Evolutionary conservation across 2,888 invertebrate genomes (phyloP), one percentile per base, ranked within the genome.

Genomic region (Hirtodrosophila histrioides): DNA sequence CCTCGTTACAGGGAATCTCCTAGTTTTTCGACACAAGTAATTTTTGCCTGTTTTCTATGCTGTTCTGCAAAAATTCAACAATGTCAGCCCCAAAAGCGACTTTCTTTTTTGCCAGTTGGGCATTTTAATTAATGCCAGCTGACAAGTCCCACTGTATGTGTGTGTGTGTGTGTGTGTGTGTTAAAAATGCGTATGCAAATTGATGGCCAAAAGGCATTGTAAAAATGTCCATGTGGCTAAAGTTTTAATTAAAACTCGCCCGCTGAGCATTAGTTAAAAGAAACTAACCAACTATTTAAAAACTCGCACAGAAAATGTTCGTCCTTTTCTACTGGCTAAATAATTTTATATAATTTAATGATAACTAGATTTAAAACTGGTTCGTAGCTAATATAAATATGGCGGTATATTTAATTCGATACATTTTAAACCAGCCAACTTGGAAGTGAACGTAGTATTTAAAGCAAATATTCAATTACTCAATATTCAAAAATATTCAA

Each of bases 221-320:
- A 58, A 41, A 61, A 63, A 67, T 48, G 11, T 23, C 33, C 50
- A 29, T 44, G 36, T 55, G 37, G 37, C 7, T 24, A 69, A 75
- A 79, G 45, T 83, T 80, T 79, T 79, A 74, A 76, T 79, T 70
- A 66, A 75, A 79, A 70, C 46, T 43, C 8, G 23, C 35, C 45
- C 11, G 29, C 33, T 46, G n/a, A 55, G 33, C 23, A 31, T 2
- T 29, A 35, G n/a, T 9, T 33, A 17, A 51, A 55, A 51, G 29
- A 4, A 37, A 7, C n/a, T 9, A 11, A 17, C 3, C n/a, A 37
- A 37, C 12, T 29, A 17, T 37, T 10, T 10, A 17, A 17, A 17
- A 17, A 17, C 7, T 2, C 7, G 1, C 4, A 8, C 31, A 4
- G 31, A 31, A 31, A 24, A 33, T 17, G 17, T 17, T 10, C 17